Conservation (phyloP, 2,113 vertebrate species). For the Neoarius graeffei region DNA sequence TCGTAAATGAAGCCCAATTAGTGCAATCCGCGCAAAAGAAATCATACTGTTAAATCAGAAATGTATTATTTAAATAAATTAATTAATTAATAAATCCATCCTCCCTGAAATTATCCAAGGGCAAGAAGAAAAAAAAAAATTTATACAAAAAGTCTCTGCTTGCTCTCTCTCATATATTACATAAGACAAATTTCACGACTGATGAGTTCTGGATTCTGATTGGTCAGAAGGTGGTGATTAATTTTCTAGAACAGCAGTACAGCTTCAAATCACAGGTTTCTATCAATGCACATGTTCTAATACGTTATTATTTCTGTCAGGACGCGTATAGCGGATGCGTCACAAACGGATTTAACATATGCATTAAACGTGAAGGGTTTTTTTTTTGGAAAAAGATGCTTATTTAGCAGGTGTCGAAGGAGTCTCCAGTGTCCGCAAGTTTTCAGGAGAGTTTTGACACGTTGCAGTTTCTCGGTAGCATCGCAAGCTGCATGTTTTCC, state of each 20-base stretch:
- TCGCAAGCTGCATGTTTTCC: not conserved
- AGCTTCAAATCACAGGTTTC: not conserved
- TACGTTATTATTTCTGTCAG: not conserved
- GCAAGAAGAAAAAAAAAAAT: too few relatives aligned
- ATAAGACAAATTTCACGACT: not conserved
- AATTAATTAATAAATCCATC: too few relatives aligned
- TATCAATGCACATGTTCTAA: not conserved
- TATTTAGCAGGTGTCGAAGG: not conserved
- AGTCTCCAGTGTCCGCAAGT: not conserved
- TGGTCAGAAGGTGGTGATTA: not conserved
- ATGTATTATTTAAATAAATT: not conserved
- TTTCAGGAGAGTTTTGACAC: not conserved
- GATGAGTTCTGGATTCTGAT: not conserved
- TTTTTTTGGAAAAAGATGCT: too few relatives aligned
- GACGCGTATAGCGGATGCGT: not conserved
- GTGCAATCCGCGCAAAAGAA: too few relatives aligned
- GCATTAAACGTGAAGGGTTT: too few relatives aligned
- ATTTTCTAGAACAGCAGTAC: not conserved
- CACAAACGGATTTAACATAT: not conserved
- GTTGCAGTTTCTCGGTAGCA: not conserved
- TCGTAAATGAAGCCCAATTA: too few relatives aligned
- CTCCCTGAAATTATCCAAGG: not conserved
- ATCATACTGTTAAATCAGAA: not conserved
- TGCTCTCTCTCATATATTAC: too few relatives aligned
- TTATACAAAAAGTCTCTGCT: too few relatives aligned